A percentile compares a stretch with the other conserved stretches of the same genome.
phyloP scores from a whole-genome alignment of 2,797 vertebrate genomes.

The Micrastur ruficollis region DNA sequence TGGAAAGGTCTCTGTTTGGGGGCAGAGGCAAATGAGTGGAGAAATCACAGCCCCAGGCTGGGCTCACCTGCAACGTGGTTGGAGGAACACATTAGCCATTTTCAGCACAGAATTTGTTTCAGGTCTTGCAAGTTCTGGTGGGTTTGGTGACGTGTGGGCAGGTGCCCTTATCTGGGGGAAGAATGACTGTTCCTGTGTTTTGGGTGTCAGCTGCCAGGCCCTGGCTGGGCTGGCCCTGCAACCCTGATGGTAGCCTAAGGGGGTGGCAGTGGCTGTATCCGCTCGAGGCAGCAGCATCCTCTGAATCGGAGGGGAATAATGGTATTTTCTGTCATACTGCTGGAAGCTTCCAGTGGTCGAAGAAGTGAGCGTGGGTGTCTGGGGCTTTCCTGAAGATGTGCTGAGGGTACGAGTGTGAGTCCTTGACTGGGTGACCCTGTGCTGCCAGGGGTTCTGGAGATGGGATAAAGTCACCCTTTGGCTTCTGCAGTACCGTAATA shows the following conservation, averaged over 20 bases:
- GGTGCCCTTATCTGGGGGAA: fast-evolving
- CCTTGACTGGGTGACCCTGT: not conserved
- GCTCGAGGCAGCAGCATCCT: fast-evolving
- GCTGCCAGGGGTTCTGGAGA: not conserved
- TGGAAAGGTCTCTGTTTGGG: not conserved
- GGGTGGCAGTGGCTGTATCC: not conserved
- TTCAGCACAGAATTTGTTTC: not conserved
- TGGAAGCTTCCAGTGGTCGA: not conserved
- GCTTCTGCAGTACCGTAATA: fast-evolving
- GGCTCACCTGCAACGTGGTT: fast-evolving
- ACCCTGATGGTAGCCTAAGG: fast-evolving
- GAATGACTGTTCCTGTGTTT: not conserved
- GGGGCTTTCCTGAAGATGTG: not conserved
- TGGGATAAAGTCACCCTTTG: not conserved
- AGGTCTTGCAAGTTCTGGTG: not conserved
- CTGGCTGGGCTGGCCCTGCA: not conserved
- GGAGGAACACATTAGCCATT: not conserved
- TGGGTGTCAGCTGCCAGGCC: not conserved
- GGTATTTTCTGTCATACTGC: not conserved
- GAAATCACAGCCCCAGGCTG: fast-evolving
- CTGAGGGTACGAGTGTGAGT: not conserved
- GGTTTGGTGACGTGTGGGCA: not conserved
- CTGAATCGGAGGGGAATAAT: not conserved
- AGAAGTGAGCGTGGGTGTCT: not conserved
- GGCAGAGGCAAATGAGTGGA: not conserved